phyloP scores from a whole-genome alignment of 2,888 invertebrate species.

The Eubasilissa splendida region DNA sequence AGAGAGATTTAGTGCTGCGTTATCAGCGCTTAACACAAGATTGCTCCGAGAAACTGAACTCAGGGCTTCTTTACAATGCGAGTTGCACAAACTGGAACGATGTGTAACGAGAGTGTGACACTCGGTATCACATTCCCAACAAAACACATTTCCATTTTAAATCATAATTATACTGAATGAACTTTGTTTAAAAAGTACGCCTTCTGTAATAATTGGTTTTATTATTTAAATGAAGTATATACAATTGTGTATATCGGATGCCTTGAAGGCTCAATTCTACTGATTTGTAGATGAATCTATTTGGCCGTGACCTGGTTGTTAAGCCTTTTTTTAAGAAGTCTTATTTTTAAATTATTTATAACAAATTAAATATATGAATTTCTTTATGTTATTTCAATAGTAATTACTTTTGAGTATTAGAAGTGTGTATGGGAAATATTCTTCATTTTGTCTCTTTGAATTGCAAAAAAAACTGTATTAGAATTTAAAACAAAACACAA shows the following conservation, averaged over 20 bases:
- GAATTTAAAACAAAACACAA: no score
- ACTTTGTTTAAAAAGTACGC: neutral
- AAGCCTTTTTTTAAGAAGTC: conserved; percentile 6
- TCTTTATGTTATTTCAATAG: no score
- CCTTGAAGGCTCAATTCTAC: conserved; percentile 21
- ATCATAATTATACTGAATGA: conserved; percentile 10
- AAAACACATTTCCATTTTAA: conserved; percentile 29
- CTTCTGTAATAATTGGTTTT: neutral
- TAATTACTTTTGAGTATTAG: no score
- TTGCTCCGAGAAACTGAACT: conserved; percentile 77
- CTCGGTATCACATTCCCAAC: neutral
- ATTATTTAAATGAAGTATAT: neutral
- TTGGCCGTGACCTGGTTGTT: conserved; percentile 30
- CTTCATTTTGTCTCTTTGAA: no score
- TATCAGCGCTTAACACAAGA: conserved; percentile 77
- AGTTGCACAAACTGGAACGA: conserved; percentile 80
- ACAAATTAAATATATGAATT: neutral
- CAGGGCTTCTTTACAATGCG: conserved; percentile 76
- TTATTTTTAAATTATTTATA: conserved; percentile 1
- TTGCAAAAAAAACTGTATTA: no score
- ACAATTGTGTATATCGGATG: neutral
- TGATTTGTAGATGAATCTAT: conserved; percentile 13
- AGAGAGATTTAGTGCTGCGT: conserved; percentile 73
- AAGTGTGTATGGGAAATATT: no score
- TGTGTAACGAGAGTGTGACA: conserved; percentile 81